Conservation (phyloP, 1,140 invertebrate genomes). For the Coenobita brevimanus region DNA sequence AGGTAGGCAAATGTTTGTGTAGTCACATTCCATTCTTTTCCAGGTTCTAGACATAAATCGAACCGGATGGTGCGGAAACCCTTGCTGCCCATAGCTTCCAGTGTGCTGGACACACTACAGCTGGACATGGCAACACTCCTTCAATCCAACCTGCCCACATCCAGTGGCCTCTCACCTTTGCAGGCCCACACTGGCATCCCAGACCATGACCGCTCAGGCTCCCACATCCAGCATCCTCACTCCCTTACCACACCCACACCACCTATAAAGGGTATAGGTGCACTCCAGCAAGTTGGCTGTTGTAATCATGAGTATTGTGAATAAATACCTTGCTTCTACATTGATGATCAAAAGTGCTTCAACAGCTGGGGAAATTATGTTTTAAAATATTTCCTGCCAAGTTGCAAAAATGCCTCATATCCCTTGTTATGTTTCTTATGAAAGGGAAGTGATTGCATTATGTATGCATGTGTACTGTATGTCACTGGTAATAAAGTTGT, state of each 20-base stretch:
- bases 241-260: constrained; percentile 23
- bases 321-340: too few relatives aligned
- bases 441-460: too few relatives aligned
- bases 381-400: not conserved
- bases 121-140: constrained; percentile 68
- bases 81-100: constrained; percentile 67
- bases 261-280: constrained; percentile 27
- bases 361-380: not conserved
- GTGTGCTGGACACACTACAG: constrained; percentile 70
- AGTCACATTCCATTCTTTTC: too few relatives aligned
- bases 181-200: constrained; percentile 45
- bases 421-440: not conserved
- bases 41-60: constrained; percentile 60
- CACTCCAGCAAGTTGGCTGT: not conserved
- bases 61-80: constrained; percentile 63
- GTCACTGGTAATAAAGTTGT: too few relatives aligned
- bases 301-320: too few relatives aligned
- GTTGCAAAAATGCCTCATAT: too few relatives aligned
- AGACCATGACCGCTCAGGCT: constrained; percentile 46
- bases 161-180: constrained; percentile 27
- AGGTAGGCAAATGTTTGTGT: too few relatives aligned
- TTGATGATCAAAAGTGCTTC: too few relatives aligned
- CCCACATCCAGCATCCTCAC: constrained; percentile 32
- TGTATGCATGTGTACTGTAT: too few relatives aligned
- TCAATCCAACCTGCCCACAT: constrained; percentile 53